These are phyloP conservation scores for Trachythela sp. DNA, from an alignment of 64 coral and sea anemone species.

Conservation along the genomic window DNA sequence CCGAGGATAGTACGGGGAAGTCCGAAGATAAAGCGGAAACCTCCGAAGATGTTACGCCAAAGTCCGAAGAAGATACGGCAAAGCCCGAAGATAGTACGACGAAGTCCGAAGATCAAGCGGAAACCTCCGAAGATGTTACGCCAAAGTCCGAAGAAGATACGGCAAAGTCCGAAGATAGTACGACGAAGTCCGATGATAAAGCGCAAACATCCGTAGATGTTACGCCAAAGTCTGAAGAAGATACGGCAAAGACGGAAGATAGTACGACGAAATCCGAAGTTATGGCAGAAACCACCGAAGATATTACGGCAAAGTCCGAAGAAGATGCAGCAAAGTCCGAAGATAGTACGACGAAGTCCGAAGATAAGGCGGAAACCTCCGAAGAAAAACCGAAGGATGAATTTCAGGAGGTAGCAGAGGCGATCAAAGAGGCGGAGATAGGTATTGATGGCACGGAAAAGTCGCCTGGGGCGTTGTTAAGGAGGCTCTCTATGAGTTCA, in stretches of 20 bases:
- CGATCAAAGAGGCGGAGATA: not conserved
- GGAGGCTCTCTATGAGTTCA: not conserved
- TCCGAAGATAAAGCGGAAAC: not conserved
- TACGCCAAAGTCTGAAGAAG: no score
- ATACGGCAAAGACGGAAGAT: no score
- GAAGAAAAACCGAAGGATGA: conserved; percentile 2
- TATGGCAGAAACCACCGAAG: not conserved
- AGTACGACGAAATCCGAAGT: no score
- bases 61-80: not conserved
- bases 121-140: no score
- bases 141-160: not conserved
- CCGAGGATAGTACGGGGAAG: not conserved
- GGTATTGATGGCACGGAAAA: not conserved
- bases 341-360: not conserved
- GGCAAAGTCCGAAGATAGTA: not conserved
- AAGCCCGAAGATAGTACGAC: not conserved
- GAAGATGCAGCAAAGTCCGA: not conserved
- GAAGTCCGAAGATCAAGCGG: no score
- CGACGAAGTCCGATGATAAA: not conserved
- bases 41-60: no score
- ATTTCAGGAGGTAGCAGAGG: not conserved
- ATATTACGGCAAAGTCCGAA: not conserved
- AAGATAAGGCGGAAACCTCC: not conserved
- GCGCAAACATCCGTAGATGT: no score
- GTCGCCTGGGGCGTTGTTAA: not conserved